Base-by-base conservation (phyloP, 2,113 vertebrate species). In the Empidonax traillii region DNA sequence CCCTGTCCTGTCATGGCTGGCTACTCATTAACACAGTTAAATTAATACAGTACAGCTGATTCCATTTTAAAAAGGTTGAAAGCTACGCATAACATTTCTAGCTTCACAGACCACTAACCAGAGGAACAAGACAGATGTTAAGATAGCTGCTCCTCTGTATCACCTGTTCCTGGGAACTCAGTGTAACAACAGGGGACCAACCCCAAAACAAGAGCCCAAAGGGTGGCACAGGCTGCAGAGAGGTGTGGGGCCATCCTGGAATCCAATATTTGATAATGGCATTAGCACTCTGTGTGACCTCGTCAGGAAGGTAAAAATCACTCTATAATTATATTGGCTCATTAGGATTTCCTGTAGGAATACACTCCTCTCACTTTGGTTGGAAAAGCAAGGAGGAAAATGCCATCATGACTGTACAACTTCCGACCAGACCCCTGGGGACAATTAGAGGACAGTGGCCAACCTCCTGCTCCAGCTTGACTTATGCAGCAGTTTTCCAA, bases 311-410 rank as follows among this genome's bases (percentile, higher is more conserved):
- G 91, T 72, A 96, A 87, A 87, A 92, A 92, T 85, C 76, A 53
- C 69, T 79, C 5, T 20, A 15, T 94, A 96, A 96, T 96, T 89
- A 49, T 44, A 96, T 87, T 85, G 94, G 80, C 74, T 91, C 6
- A 79, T 87, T 85, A 83, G 49, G 65, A 94, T 96, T 96, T 96
- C 95, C 95, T 92, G 80, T 10, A 90, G 90, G 93, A 91, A 93
- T 78, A 79, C 0, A 33, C 51, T 41, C 15, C 46, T 43, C 31
- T 23, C 23, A 55, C 47, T 49, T 13, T 9, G 79, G 78, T 59
- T 1, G 1, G 81, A 85, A 89, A 85, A 89, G 31, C 4, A 16
- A 76, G 78, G 46, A 89, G 87, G 89, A 75, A 76, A 93, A 83
- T 0, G 6, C 46, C 67, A 63, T 35, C 8, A 0, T 6, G 58